Evolutionary conservation across 1,140 invertebrate genomes (phyloP).

Genomic region (Mya arenaria): DNA sequence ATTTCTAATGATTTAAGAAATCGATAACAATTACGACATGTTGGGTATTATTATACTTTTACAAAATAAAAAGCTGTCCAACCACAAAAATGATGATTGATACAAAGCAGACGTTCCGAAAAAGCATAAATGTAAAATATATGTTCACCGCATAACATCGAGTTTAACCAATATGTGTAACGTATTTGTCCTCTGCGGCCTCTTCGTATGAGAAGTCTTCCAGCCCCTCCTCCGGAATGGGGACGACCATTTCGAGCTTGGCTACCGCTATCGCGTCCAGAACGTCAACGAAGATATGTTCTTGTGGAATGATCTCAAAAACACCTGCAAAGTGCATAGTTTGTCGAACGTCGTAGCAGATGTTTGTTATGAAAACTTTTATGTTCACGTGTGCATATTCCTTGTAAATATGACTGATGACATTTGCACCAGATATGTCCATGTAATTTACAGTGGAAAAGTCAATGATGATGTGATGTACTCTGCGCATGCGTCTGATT

Average conservation of each 20-base stretch:
- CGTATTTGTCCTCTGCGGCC: slow-evolving; percentile 75
- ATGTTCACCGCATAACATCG: neutral
- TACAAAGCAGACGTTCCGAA: neutral
- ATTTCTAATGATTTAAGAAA: neutral
- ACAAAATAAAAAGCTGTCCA: neutral
- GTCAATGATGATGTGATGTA: slow-evolving; percentile 80
- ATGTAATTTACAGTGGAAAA: slow-evolving; percentile 80
- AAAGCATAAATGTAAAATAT: neutral
- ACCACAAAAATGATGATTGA: neutral
- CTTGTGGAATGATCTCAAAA: slow-evolving; percentile 70
- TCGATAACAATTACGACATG: neutral
- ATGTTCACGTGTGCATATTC: slow-evolving; percentile 76
- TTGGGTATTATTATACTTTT: neutral
- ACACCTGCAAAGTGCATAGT: slow-evolving; percentile 72
- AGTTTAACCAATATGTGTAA: slow-evolving; percentile 66
- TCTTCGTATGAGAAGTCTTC: slow-evolving; percentile 75
- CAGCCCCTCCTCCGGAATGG: slow-evolving; percentile 59
- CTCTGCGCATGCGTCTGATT: slow-evolving; percentile 67
- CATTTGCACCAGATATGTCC: slow-evolving; percentile 81
- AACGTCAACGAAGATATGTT: slow-evolving; percentile 73
- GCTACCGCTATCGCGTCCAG: slow-evolving; percentile 72
- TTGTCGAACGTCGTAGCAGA: slow-evolving; percentile 65
- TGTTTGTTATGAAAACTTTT: slow-evolving; percentile 71
- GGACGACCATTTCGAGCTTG: slow-evolving; percentile 61
- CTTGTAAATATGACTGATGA: slow-evolving; percentile 75